Evolutionary conservation across 2,888 invertebrate genomes (phyloP), one percentile per base, ranked within the genome.

Genomic region (Scrobipalpa costella): DNA sequence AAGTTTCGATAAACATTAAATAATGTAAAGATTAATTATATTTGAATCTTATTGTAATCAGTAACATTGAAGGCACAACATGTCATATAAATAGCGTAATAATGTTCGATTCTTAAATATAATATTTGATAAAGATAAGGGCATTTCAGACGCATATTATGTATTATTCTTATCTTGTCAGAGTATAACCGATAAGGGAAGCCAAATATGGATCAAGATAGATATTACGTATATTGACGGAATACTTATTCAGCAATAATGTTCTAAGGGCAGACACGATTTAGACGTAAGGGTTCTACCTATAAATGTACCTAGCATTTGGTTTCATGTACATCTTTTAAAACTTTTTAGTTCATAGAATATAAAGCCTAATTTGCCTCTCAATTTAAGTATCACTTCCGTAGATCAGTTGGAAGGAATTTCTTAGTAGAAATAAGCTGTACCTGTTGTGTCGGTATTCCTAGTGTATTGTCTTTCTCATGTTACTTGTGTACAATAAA

Each of bases 61-160:
- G 62, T 21, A 44, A 44, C 52, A 11, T 21, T 21, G 19, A 73
- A 71, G 73, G 73, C 73, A 73, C 72, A 67, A 67, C n/a, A 49
- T 15, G 21, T 52, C 19, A 15, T 21, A 19, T 19, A 49, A 7
- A 49, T 49, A 7, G 47, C 47, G 7, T 17, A 11, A 52, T 52
- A 61, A 34, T 36, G 40, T 55, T 52, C 62, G 62, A 62, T 55
- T 50, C 19, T 52, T 19, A 11, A 47, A 17, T 47, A 27, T 49
- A 49, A 17, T 19, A 15, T 19, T 49, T 17, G 15, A 2, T 49
- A 49, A 8, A 17, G 49, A 49, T n/a, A 49, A 27, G 27, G 27
- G 17, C 2, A 15, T 8, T 6, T 49, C 49, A 50, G 50, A 21
- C 50, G 50, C 50, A 50, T 0, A 50, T 55, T 19, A 7, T 49